These are phyloP conservation scores for Periplaneta americana DNA, from an alignment of 1,140 invertebrate genomes.

Conservation along the genomic window DNA sequence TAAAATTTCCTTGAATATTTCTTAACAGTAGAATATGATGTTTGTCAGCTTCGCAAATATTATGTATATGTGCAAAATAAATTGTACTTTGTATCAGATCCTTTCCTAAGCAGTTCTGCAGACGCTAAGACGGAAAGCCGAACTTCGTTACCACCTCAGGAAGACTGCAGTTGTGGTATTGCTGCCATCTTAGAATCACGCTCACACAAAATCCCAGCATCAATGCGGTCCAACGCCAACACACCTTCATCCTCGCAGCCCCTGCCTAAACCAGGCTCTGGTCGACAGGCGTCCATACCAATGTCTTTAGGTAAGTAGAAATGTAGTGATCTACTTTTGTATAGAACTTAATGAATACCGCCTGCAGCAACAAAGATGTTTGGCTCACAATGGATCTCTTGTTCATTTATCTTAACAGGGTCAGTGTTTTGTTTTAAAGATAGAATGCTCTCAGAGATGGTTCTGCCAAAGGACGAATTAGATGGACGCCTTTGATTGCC, in stretches of 20 bases:
- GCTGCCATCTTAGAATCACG: conserved; percentile 43
- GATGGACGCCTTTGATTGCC: no score
- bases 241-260: not conserved
- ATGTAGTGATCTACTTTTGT: no score
- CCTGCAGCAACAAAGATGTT: no score
- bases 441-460: no score
- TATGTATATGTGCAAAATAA: no score
- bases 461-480: no score
- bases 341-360: no score
- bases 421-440: no score
- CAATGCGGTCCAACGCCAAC: not conserved
- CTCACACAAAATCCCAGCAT: conserved; percentile 11
- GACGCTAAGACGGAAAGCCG: conserved; percentile 1
- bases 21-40: not conserved
- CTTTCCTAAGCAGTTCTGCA: conserved; percentile 7
- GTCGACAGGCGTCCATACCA: not conserved
- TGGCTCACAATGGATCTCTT: no score
- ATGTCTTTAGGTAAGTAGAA: conserved; percentile 2
- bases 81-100: conserved; percentile 6
- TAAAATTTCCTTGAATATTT: no score
- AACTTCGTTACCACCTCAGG: conserved; percentile 24
- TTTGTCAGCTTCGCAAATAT: no score
- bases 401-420: no score
- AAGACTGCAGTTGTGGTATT: conserved; percentile 51
- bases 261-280: not conserved